Evolutionary conservation across 2,888 invertebrate genomes (phyloP), one percentile per base, ranked within the genome.

Genomic region (Cerceris ruficornis): DNA sequence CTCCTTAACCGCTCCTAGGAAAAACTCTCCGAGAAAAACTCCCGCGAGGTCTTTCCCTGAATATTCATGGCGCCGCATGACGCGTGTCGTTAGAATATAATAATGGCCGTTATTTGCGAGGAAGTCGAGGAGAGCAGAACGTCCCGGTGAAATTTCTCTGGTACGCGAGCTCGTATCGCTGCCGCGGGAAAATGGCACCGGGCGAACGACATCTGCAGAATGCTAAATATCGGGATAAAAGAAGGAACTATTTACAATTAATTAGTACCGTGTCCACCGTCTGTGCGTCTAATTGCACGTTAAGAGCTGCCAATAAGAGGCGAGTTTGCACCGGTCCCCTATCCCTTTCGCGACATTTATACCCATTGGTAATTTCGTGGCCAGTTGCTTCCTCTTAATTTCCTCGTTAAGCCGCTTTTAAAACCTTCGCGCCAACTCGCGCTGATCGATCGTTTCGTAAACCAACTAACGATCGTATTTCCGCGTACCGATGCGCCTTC

Each of bases 391-490:
- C 74, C 77, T 65, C 54, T 72, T 81, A 73, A 79, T 75, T 75
- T 74, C 71, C 75, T 79, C 77, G 82, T 82, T 81, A 79, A 69
- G 55, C 42, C 55, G 54, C 52, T 66, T 58, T 71, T 66, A 65
- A 57, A 41, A 54, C 41, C n/a, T 68, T 7, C 60, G 15, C 15
- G 60, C n/a, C 58, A 39, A 42, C 57, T 28, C 15, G 17, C 50
- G 15, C 39, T 65, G 72, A 81, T 79, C 70, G 84, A 77, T 84
- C 84, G 83, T 84, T 77, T 75, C 85, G 77, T 82, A 81, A 84
- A 85, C 52, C 65, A 78, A 77, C 50, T 49, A 17, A 49, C 39
- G 75, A 57, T 75, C 74, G 72, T 81, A 81, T 84, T 84, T 82
- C 84, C 82, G 71, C 75, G 75, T 67, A 62, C 71, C 61, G 62